Evolutionary conservation across 2,797 vertebrate genomes (phyloP), one percentile per base, ranked within the genome.

Genomic region (Enteromius anoplus): DNA sequence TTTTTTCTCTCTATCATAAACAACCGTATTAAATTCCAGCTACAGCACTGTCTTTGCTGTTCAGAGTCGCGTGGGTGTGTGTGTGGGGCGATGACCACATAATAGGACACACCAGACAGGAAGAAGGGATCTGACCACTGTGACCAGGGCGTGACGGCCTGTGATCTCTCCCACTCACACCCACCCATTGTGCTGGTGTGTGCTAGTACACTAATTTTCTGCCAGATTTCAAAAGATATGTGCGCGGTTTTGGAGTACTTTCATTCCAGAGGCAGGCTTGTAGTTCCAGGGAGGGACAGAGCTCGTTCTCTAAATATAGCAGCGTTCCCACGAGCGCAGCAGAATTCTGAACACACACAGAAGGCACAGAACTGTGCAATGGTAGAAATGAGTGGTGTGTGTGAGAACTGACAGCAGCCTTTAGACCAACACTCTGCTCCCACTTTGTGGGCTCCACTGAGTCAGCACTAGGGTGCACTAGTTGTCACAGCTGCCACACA

Each of bases 391-490:
- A 62, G 55, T 84, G 70, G 79, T 40, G 75, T 64, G 84, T 37
- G 77, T 65, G 75, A 45, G 89, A 92, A 90, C 92, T 92, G 89
- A 88, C 88, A 79, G 90, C 88, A 83, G 88, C 86, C 62, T 83
- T 77, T 66, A 78, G 68, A 64, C 37, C 75, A 78, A 80, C 23
- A 83, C 81, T 88, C 85, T 86, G 89, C 90, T 89, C 89, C 87
- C 86, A 85, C 85, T 91, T 88, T 88, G 92, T 92, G 89, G 91
- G 91, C 88, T 76, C 89, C 78, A 8, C 73, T 94, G 92, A 94
- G 88, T 94, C 92, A 94, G 90, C 87, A 91, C 84, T 86, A 85
- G 85, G 89, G 90, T 89, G 89, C 89, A 88, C 84, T 88, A 92
- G 88, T 92, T 89, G 87, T 62, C 87, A 87, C 89, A 91, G n/a